A percentile compares a stretch with the other conserved stretches of the same genome.
Conservation (phyloP, 2,113 vertebrate genomes). For the Lipophrys pholis region DNA sequence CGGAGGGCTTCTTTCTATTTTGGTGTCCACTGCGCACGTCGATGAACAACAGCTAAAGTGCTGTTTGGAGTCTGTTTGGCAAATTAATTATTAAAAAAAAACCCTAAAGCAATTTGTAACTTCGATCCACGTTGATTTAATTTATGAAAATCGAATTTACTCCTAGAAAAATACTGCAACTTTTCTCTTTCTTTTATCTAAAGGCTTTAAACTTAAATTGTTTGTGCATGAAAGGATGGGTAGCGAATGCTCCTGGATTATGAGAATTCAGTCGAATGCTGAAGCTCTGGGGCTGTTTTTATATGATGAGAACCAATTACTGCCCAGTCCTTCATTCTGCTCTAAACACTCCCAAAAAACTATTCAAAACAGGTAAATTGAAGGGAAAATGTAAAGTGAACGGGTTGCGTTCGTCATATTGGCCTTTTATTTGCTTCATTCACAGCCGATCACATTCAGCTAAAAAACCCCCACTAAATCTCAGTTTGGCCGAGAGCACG, state of each 20-base stretch:
- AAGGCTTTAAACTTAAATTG: too few relatives aligned
- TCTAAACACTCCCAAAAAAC: too few relatives aligned
- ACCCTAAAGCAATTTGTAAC: not conserved
- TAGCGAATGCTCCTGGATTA: too few relatives aligned
- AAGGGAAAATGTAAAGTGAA: not conserved
- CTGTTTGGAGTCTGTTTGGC: not conserved
- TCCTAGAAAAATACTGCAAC: too few relatives aligned
- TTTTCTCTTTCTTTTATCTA: too few relatives aligned
- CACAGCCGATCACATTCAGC: constrained; percentile 1
- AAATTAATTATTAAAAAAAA: too few relatives aligned
- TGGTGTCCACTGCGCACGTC: not conserved
- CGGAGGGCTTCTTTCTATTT: not conserved
- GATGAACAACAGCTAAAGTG: not conserved
- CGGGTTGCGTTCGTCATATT: not conserved
- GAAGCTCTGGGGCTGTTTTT: too few relatives aligned
- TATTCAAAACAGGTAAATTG: not conserved
- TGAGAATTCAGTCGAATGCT: too few relatives aligned
- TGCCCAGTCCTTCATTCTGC: too few relatives aligned
- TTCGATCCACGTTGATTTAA: not conserved
- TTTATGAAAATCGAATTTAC: not conserved
- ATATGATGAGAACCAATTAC: too few relatives aligned
- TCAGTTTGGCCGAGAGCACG: constrained; percentile 9
- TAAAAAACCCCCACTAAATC: constrained; percentile 7
- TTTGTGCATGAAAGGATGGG: too few relatives aligned
- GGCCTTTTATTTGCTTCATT: constrained; percentile 20